Evolutionary conservation across 2,888 invertebrate genomes (phyloP).

Genomic region (Cremastobaeus sp.): DNA sequence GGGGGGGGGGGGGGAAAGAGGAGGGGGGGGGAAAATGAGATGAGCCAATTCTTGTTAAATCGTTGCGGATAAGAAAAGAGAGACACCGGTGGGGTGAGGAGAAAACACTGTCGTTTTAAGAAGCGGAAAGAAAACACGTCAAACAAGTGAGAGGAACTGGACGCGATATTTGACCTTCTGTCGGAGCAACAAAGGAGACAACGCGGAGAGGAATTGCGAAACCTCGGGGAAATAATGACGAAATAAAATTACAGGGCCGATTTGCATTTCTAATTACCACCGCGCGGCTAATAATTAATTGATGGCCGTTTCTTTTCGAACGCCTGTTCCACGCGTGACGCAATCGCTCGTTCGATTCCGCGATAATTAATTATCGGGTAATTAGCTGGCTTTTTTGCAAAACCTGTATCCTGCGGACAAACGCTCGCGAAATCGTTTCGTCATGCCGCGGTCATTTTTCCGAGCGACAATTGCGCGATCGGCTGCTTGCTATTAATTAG

Average conservation of each 20-base stretch:
- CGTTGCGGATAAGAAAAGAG: slow-evolving; percentile 52
- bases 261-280: slow-evolving; percentile 74
- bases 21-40: too few relatives aligned
- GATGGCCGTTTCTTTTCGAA: slow-evolving; percentile 63
- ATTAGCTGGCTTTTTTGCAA: slow-evolving; percentile 60
- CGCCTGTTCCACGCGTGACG: slow-evolving; percentile 64
- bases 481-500: slow-evolving; percentile 22
- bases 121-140: slow-evolving; percentile 32
- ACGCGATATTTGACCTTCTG: slow-evolving; percentile 54
- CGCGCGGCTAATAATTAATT: slow-evolving; percentile 73
- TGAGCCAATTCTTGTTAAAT: too few relatives aligned
- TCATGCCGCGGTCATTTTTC: slow-evolving; percentile 17
- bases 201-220: slow-evolving; percentile 65
- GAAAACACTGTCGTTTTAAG: slow-evolving; percentile 58
- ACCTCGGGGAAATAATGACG: slow-evolving; percentile 66
- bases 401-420: not conserved
- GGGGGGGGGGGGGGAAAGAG: slow-evolving; percentile 42
- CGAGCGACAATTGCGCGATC: slow-evolving; percentile 13
- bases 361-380: slow-evolving; percentile 71
- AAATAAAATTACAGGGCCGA: slow-evolving; percentile 66
- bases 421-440: slow-evolving; percentile 9
- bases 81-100: slow-evolving; percentile 50
- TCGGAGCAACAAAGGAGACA: slow-evolving; percentile 58
- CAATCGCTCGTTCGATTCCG: slow-evolving; percentile 63
- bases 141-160: slow-evolving; percentile 51